These are phyloP conservation scores for Gymnoscopelus braueri DNA, from an alignment of 2,797 vertebrate genomes.

Conservation along the genomic window DNA sequence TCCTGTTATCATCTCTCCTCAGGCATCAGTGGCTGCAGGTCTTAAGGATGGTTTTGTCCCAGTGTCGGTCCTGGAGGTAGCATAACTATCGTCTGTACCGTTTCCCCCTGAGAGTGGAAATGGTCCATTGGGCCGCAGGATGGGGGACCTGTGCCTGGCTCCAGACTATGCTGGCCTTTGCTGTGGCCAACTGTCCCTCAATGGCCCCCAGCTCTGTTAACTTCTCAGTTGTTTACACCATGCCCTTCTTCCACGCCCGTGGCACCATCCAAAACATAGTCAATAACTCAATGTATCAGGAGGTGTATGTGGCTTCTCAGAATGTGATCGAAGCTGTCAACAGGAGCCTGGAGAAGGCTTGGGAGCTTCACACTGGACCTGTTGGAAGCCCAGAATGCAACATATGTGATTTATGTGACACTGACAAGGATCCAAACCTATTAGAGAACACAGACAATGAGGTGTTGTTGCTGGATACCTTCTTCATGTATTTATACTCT, in stretches of 20 bases:
- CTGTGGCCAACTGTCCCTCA: constrained; percentile 77
- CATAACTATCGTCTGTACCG: constrained; percentile 45
- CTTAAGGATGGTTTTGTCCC: constrained; percentile 67
- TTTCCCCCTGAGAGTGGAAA: constrained; percentile 65
- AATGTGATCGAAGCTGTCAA: constrained; percentile 87
- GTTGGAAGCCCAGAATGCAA: constrained; percentile 81
- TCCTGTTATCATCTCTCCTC: constrained; percentile 9
- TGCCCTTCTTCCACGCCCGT: constrained; percentile 82
- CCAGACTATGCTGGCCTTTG: constrained; percentile 73
- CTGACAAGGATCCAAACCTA: constrained; percentile 79
- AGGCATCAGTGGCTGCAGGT: constrained; percentile 43
- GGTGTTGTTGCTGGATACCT: constrained; percentile 87
- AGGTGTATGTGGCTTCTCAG: constrained; percentile 86
- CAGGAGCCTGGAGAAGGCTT: constrained; percentile 73
- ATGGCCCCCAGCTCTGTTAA: constrained; percentile 77
- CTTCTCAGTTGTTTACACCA: constrained; percentile 84
- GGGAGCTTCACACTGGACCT: constrained; percentile 85
- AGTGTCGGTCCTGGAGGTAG: constrained; percentile 74
- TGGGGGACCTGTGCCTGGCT: constrained; percentile 78
- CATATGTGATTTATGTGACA: constrained; percentile 84
- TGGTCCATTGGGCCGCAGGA: constrained; percentile 74
- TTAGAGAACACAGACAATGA: constrained; percentile 80
- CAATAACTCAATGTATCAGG: constrained; percentile 71
- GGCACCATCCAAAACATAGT: constrained; percentile 87
- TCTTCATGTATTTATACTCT: constrained; percentile 87